Evolutionary conservation across 2,888 invertebrate species (phyloP).

Genomic region (Clanis bilineata): DNA sequence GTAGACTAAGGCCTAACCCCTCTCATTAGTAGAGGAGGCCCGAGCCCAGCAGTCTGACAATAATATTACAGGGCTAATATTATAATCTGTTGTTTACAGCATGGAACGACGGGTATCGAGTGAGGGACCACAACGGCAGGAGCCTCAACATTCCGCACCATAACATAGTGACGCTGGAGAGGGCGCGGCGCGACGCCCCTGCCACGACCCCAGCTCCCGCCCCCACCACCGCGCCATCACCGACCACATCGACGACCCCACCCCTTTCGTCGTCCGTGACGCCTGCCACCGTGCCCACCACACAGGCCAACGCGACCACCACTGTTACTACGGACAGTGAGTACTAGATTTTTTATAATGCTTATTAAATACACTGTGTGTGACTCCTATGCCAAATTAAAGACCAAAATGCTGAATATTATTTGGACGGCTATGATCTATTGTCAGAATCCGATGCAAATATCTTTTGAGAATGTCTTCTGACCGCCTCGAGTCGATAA

Average conservation of each 20-base stretch:
- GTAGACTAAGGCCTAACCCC: too few species aligned
- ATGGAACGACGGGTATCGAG: constrained; percentile 33
- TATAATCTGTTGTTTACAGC: constrained; percentile 32
- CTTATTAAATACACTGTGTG: too few species aligned
- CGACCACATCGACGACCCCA: neutral
- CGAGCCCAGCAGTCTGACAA: too few species aligned
- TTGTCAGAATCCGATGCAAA: too few species aligned
- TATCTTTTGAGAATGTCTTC: too few species aligned
- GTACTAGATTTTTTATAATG: constrained; percentile 18
- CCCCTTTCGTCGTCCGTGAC: neutral
- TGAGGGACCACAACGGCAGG: constrained; percentile 23
- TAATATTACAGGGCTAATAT: too few species aligned
- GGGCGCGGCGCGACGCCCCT: constrained; percentile 29
- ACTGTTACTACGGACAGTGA: constrained; percentile 30
- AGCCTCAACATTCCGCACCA: constrained; percentile 26
- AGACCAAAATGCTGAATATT: too few species aligned
- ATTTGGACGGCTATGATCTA: too few species aligned
- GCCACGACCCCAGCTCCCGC: neutral
- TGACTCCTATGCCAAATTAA: too few species aligned
- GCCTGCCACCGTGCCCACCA: neutral
- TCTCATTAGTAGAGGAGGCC: too few species aligned
- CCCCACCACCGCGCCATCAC: neutral
- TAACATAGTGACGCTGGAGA: constrained; percentile 34
- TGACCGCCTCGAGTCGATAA: too few species aligned
- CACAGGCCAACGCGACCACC: neutral